A percentile compares a stretch with the other conserved stretches of the same genome.
phyloP scores from a whole-genome alignment of 2,888 invertebrate genomes.

The Graphium colonna region DNA sequence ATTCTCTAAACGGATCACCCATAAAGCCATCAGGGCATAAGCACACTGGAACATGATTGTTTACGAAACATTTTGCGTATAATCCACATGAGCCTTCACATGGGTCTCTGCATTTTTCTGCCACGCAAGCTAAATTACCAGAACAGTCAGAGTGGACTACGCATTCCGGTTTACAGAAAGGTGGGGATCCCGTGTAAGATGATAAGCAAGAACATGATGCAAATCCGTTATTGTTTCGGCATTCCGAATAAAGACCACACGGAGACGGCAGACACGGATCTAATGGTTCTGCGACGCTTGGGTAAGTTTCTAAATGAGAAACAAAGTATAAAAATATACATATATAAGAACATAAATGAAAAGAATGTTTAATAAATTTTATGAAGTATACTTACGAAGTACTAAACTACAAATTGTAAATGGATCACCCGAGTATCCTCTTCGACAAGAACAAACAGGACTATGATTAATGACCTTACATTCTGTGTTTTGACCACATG shows the following conservation, averaged over 20 bases:
- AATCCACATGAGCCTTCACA: constrained; percentile 85
- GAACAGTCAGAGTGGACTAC: constrained; percentile 83
- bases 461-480: constrained; percentile 86
- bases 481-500: constrained; percentile 83
- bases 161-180: constrained; percentile 83
- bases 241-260: constrained; percentile 87
- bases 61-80: constrained; percentile 83
- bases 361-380: too few relatives aligned
- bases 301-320: constrained; percentile 45
- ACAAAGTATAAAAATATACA: constrained; percentile 14
- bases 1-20: constrained; percentile 86
- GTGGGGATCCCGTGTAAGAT: constrained; percentile 83
- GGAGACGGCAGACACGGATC: constrained; percentile 87
- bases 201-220: constrained; percentile 86
- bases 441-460: constrained; percentile 85
- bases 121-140: constrained; percentile 82
- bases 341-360: too few relatives aligned
- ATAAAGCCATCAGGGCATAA: constrained; percentile 83
- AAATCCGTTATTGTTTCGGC: constrained; percentile 84
- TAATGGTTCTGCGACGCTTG: constrained; percentile 54
- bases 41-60: constrained; percentile 87
- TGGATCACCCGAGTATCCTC: constrained; percentile 84
- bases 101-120: constrained; percentile 85
- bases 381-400: constrained; percentile 69
- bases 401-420: constrained; percentile 82